Conservation (phyloP, 1,140 invertebrate species). For the Diprion similis region DNA sequence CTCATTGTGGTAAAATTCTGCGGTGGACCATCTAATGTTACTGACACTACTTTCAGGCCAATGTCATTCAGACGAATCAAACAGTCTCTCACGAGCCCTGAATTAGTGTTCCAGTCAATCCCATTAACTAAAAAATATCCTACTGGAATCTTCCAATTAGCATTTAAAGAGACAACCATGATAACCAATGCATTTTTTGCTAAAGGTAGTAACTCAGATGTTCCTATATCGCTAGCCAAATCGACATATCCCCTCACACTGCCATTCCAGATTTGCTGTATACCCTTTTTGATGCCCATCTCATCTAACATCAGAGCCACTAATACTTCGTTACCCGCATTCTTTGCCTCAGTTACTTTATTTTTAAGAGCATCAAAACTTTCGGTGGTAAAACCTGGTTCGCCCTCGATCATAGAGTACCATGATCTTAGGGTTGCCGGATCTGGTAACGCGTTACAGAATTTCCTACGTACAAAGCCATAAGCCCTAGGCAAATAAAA, state of each 20-base stretch:
- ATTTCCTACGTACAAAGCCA: slow-evolving; percentile 44
- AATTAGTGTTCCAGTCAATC: slow-evolving; percentile 17
- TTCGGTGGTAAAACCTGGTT: slow-evolving; percentile 1
- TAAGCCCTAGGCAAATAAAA: slow-evolving; percentile 48
- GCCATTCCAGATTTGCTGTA: background rate
- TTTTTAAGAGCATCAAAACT: background rate
- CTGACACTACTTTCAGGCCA: slow-evolving; percentile 19
- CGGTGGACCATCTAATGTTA: slow-evolving; percentile 24
- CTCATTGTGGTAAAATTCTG: slow-evolving; percentile 14
- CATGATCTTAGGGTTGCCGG: slow-evolving; percentile 42
- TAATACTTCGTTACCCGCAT: background rate
- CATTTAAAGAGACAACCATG: slow-evolving; percentile 23
- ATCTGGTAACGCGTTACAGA: slow-evolving; percentile 43
- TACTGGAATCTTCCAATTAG: slow-evolving; percentile 30
- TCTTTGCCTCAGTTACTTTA: slow-evolving; percentile 3
- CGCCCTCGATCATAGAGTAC: slow-evolving; percentile 39
- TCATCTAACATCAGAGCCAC: background rate
- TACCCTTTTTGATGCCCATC: too few relatives aligned
- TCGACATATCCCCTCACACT: background rate
- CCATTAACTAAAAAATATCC: slow-evolving; percentile 30
- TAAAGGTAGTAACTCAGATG: slow-evolving; percentile 1
- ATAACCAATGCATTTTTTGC: slow-evolving; percentile 31
- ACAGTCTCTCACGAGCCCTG: slow-evolving; percentile 3
- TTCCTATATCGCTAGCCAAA: background rate
- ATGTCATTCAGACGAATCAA: slow-evolving; percentile 15